phyloP scores from a whole-genome alignment of 2,888 invertebrate species.

The Stenoptilia bipunctidactyla region DNA sequence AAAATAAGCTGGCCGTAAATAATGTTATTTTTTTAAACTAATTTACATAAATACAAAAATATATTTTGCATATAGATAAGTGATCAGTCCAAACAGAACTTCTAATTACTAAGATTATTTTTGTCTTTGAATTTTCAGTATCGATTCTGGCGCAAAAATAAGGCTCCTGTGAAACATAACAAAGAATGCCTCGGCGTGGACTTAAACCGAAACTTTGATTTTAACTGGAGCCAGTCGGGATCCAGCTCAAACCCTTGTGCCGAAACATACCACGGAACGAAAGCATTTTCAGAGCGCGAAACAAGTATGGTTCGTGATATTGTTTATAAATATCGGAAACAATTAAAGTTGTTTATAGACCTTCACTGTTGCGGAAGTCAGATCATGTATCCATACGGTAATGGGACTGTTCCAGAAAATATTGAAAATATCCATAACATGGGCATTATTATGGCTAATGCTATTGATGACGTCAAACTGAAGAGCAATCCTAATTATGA shows the following conservation, averaged over 20 bases:
- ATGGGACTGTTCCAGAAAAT: slow-evolving; percentile 48
- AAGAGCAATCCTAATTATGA: slow-evolving; percentile 43
- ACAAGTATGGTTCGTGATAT: slow-evolving; percentile 67
- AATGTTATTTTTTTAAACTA: too few relatives aligned
- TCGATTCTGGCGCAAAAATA: slow-evolving; percentile 77
- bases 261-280: slow-evolving; percentile 73
- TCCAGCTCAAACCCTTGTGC: slow-evolving; percentile 61
- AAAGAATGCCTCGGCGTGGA: slow-evolving; percentile 75
- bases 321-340: slow-evolving; percentile 48
- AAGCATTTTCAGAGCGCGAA: slow-evolving; percentile 76
- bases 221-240: slow-evolving; percentile 72
- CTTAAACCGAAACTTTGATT: slow-evolving; percentile 80
- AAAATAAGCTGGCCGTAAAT: too few relatives aligned
- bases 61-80: too few relatives aligned
- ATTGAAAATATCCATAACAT: slow-evolving; percentile 37
- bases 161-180: slow-evolving; percentile 34
- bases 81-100: too few relatives aligned
- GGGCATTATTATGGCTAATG: slow-evolving; percentile 39
- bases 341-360: slow-evolving; percentile 74
- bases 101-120: too few relatives aligned
- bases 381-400: slow-evolving; percentile 43
- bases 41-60: too few relatives aligned
- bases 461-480: slow-evolving; percentile 47
- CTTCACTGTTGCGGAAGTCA: slow-evolving; percentile 80
- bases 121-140: slow-evolving; percentile 54